A percentile compares a stretch with the other conserved stretches of the same genome.
Conservation (phyloP, 2,797 vertebrate genomes). For the Tragopan temminckii region DNA sequence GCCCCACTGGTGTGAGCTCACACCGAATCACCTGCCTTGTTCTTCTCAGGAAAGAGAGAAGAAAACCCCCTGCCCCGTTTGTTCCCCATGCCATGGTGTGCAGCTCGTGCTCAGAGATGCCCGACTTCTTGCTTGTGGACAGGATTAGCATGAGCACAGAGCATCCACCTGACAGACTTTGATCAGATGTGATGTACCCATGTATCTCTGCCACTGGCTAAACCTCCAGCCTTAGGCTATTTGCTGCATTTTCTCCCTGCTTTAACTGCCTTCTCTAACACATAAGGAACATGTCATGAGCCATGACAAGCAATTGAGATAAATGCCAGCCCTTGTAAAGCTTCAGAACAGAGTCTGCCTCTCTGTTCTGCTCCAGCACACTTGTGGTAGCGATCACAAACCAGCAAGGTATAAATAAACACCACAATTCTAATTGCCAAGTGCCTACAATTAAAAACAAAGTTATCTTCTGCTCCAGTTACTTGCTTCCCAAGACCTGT, state of each 20-base stretch:
- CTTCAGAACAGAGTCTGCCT: not conserved
- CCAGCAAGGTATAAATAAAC: conserved; percentile 13
- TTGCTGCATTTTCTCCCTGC: conserved; percentile 37
- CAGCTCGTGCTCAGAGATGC: not conserved
- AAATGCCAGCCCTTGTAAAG: conserved; percentile 29
- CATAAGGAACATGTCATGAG: conserved; percentile 17
- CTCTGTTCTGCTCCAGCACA: not conserved
- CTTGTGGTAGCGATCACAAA: not conserved
- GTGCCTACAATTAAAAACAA: not conserved
- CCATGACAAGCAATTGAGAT: conserved; percentile 29
- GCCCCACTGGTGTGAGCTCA: conserved; percentile 13
- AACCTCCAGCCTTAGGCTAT: conserved; percentile 37
- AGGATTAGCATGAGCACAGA: not conserved
- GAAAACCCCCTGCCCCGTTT: accelerated
- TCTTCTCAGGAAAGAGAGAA: not conserved
- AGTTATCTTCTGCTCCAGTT: conserved; percentile 12
- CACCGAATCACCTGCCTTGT: not conserved
- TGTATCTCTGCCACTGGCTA: not conserved
- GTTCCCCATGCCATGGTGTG: not conserved
- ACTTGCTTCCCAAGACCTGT: conserved; percentile 5
- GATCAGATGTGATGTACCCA: not conserved
- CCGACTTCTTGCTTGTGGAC: not conserved
- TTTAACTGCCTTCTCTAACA: conserved; percentile 14
- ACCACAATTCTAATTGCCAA: not conserved
- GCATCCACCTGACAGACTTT: not conserved